Base-by-base conservation (phyloP, 2,113 vertebrate genomes). In the Eublepharis macularius region DNA sequence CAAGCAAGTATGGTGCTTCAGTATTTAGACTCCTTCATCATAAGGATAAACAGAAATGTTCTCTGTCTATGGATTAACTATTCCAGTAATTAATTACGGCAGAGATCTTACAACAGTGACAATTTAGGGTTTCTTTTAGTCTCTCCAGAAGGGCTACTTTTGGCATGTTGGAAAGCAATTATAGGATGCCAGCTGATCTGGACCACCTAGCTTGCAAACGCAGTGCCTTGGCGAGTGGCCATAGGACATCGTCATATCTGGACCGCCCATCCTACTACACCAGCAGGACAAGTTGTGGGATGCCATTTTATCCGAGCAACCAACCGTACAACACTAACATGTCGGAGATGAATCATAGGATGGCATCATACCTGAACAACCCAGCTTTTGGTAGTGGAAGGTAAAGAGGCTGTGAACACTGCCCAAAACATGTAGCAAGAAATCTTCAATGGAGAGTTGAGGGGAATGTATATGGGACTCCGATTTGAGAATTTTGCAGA, bases 331-430 rank as follows among this genome's bases (percentile, higher is more conserved):
- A 41, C 78, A 5, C 1, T 1, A 16, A 74, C 0, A 1, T 73
- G n/a, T 11, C 85, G 7, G 13, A 83, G 36, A 85, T 87, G 88
- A 94, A 88, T 73, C 92, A 93, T 82, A 87, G 89, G 85, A 93
- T 89, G 0, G 85, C 94, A 0, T 81, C 39, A 85, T 91, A 93
- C 0, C 72, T 41, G 8, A 86, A 91, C 84, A 93, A 90, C 87
- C 90, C 92, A 4, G 16, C 39, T 1, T 91, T 91, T 88, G 68
- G 63, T 77, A 39, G 2, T 76, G 88, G 91, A 26, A 92, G 93
- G 92, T 94, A 17, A 88, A 32, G n/a, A 68, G 0, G 4, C 4
- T 75, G 47, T 65, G 19, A 70, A 0, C 2, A 1, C 34, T 16
- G 26, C 41, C 34, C 66, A 34, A 43, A 68, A 24, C 5, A 9